These are phyloP conservation scores for Eristalis intricaria DNA, from an alignment of 2,888 invertebrate species.

Conservation along the genomic window DNA sequence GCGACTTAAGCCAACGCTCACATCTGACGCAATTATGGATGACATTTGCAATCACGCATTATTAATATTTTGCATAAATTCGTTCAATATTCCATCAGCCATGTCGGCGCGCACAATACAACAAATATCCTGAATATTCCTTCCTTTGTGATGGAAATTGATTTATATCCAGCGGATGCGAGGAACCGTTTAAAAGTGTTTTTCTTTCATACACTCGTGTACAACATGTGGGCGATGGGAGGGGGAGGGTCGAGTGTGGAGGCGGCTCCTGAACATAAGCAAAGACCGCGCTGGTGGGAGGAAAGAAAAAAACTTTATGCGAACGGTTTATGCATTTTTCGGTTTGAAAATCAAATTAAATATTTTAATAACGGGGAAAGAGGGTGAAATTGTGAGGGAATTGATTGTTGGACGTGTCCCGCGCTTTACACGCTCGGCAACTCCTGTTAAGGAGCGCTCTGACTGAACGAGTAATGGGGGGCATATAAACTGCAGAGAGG, in stretches of 20 bases:
- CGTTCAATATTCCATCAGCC: slow-evolving; percentile 58
- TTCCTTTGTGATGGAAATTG: slow-evolving; percentile 64
- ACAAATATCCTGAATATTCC: slow-evolving; percentile 52
- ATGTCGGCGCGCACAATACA: slow-evolving; percentile 17
- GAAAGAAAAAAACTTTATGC: slow-evolving; percentile 32
- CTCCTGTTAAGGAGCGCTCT: slow-evolving; percentile 33
- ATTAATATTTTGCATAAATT: slow-evolving; percentile 63
- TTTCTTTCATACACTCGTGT: slow-evolving; percentile 34
- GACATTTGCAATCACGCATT: slow-evolving; percentile 54
- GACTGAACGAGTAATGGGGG: not conserved
- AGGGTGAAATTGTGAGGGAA: slow-evolving; percentile 59
- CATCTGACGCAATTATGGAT: slow-evolving; percentile 45
- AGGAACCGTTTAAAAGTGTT: slow-evolving; percentile 47
- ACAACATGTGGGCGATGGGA: not conserved
- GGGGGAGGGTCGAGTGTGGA: not conserved
- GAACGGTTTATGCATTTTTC: slow-evolving; percentile 30
- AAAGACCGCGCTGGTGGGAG: not conserved
- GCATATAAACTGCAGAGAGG: not conserved
- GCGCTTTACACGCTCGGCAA: slow-evolving; percentile 11
- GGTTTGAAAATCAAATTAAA: slow-evolving; percentile 43
- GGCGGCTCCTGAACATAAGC: not conserved
- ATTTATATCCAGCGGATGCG: slow-evolving; percentile 58
- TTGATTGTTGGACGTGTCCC: slow-evolving; percentile 53
- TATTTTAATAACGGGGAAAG: slow-evolving; percentile 57
- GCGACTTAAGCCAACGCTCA: slow-evolving; percentile 28